Base-by-base conservation (phyloP, 2,797 vertebrate species). In the Crocodylus rhombifer region DNA sequence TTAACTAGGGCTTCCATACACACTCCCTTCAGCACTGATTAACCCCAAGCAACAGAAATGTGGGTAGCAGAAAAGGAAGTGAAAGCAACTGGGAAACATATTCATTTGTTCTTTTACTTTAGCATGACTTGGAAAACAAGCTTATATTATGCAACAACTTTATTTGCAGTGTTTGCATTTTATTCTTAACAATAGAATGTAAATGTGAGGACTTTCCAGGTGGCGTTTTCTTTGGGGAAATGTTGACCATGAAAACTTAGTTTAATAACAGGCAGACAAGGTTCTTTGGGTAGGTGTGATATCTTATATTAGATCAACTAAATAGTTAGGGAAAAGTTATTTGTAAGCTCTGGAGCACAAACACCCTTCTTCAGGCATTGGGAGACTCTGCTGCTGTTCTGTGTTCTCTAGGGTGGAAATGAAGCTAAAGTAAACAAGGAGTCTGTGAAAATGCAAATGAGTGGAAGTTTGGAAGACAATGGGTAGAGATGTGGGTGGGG, bases 11-110 rank as follows among this genome's bases (percentile, higher is more conserved):
- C 42, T 51, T 3, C 42, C 42, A 51, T 51, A 92, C 94, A 94
- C 17, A 57, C 75, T 93, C 89, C 82, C 90, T 60, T 78, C 85
- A 77, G 88, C 90, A 83, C 33, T 88, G 87, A 77, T 86, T 92
- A 92, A 95, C 93, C 80, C 92, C 73, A 61, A 73, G 90, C 88
- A 89, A 75, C 10, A 85, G 94, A 95, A 92, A 91, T 79, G 30
- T 15, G 69, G 64, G 64, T 95, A 89, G 81, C 79, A 92, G 64
- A 94, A 82, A 17, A 95, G 77, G 84, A 92, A 94, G 42, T 11
- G 42, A 91, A 62, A 92, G 80, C 80, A 87, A 81, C 88, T 23
- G 67, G 86, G 80, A 89, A 93, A 93, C 95, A 77, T 88, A 51
- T 94, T 92, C 93, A 81, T 90, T 93, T 60, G 23, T 20, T 88